phyloP scores from a whole-genome alignment of 2,113 vertebrate species.

The Coptodon rendalli region DNA sequence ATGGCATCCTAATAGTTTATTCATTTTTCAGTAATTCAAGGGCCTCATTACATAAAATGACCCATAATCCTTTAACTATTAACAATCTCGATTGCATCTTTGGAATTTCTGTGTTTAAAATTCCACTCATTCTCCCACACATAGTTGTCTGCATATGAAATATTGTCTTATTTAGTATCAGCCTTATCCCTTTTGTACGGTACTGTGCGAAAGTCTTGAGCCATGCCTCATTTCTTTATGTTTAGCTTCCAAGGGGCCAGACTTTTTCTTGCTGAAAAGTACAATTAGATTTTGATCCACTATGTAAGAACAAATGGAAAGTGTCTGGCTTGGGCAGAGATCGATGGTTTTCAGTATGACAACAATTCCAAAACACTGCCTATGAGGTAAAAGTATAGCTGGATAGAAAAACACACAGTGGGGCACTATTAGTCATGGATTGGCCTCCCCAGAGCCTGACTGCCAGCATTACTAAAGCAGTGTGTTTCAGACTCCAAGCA shows the following conservation, averaged over 20 bases:
- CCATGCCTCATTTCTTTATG: neutral
- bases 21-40: neutral
- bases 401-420: neutral
- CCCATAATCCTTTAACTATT: neutral
- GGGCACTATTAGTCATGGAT: neutral
- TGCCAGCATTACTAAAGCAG: neutral
- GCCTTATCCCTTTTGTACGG: neutral
- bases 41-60: neutral
- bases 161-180: neutral
- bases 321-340: neutral
- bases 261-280: neutral
- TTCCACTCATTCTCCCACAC: neutral
- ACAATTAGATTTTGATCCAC: neutral
- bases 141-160: neutral
- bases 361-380: neutral
- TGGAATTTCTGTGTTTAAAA: neutral
- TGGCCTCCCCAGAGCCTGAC: neutral
- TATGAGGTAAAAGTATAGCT: neutral
- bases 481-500: neutral
- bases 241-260: neutral
- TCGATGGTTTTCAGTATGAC: neutral
- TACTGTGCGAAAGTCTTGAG: neutral
- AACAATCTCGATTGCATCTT: neutral
- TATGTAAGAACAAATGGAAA: neutral
- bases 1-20: neutral